Percentiles rank a stretch among this genome's conserved stretches.
phyloP scores from a whole-genome alignment of 1,140 invertebrate genomes.

The Dendroctonus ponderosae region DNA sequence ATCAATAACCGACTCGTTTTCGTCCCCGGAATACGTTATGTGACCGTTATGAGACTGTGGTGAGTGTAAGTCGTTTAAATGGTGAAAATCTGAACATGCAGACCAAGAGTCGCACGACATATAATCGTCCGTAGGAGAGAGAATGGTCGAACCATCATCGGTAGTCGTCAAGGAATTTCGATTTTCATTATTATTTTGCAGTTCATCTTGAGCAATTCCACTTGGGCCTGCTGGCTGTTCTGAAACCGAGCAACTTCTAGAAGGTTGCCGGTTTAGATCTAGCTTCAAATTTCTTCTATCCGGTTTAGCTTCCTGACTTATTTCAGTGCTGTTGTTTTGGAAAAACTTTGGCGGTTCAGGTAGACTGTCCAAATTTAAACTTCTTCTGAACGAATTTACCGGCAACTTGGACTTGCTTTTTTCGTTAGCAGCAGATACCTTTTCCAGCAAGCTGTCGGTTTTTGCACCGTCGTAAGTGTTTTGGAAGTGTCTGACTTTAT shows the following conservation, averaged over 20 bases:
- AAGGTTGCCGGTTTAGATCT: slow-evolving; percentile 64
- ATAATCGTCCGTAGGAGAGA: slow-evolving; percentile 63
- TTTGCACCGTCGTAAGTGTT: slow-evolving; percentile 29
- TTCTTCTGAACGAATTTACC: slow-evolving; percentile 44
- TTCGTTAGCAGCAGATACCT: slow-evolving; percentile 18
- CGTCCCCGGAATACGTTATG: slow-evolving; percentile 47
- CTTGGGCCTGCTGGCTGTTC: slow-evolving; percentile 8
- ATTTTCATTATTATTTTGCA: slow-evolving; percentile 49
- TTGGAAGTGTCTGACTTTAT: slow-evolving; percentile 41
- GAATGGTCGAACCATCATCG: slow-evolving; percentile 50
- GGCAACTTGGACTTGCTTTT: slow-evolving; percentile 46
- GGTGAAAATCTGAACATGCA: slow-evolving; percentile 60
- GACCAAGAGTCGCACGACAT: slow-evolving; percentile 69
- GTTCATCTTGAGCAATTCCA: neutral
- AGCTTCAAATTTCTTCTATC: slow-evolving; percentile 62
- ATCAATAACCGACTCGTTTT: slow-evolving; percentile 65
- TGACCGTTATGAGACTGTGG: slow-evolving; percentile 56
- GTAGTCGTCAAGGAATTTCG: slow-evolving; percentile 47
- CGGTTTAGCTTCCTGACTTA: slow-evolving; percentile 26
- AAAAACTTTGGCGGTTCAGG: slow-evolving; percentile 34
- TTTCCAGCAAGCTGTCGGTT: slow-evolving; percentile 29
- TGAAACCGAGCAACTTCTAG: slow-evolving; percentile 47
- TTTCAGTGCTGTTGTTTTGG: slow-evolving; percentile 24
- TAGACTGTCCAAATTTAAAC: slow-evolving; percentile 44
- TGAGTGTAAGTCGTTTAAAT: slow-evolving; percentile 49